Evolutionary conservation across 1,140 invertebrate species (phyloP), one percentile per base, ranked within the genome.

Genomic region (Drosophila carrolli): DNA sequence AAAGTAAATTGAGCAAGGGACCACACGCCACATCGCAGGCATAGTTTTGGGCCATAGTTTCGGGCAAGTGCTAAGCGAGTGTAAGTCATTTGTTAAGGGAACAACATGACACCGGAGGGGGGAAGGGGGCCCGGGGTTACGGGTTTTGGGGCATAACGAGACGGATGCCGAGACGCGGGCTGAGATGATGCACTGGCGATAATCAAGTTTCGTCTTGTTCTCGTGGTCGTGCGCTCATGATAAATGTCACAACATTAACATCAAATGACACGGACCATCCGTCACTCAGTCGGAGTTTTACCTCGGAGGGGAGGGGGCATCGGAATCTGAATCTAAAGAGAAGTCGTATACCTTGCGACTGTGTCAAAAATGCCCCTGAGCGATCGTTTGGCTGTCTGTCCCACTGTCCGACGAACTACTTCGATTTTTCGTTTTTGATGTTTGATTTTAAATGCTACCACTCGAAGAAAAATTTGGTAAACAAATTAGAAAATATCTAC

Each of bases 241-340:
- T 91, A 91, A 91, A 91, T 91, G 90, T 91, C 90, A 91, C 86
- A 91, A 91, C 90, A 91, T 91, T 91, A 91, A 91, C 90, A 91
- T 91, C 86, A 79, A 91, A 91, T 91, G 90, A 91, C 90, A 91
- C 74, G 90, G 86, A 90, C 88, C 90, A 91, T 91, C 90, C 86
- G 86, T 91, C 90, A 91, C 90, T 91, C 90, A 79, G 90, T 91
- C 90, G 90, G 90, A 90, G 83, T 57, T 70, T 50, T n/a, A 8
- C 29, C 29, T 44, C 51, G 27, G 7, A 48, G 19, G 29, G 50
- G 51, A 44, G 51, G 23, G 32, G 61, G 43, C 9, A 11, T 27
- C n/a, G 44, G 32, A n/a, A 48, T 59, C 63, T 37, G 43, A 67
- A 14, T 51, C 44, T 43, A 19, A 50, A 47, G 54, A 37, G 41